These are phyloP conservation scores for Sebastes schlegelii DNA, from an alignment of 2,113 vertebrate genomes.

Conservation along the genomic window DNA sequence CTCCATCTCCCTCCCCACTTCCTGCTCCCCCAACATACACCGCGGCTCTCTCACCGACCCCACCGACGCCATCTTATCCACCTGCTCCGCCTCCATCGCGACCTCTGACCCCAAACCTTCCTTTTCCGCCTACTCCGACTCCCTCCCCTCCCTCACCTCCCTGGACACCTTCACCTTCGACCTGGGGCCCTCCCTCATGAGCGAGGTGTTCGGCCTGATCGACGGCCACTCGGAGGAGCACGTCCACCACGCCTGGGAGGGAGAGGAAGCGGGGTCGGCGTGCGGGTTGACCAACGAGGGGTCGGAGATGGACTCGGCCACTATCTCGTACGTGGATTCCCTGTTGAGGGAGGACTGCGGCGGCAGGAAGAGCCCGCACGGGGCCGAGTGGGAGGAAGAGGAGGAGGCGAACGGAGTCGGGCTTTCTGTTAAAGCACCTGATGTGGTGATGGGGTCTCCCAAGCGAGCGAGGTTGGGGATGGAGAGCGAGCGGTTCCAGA, in stretches of 20 bases:
- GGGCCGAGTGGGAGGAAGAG: constrained; percentile 69
- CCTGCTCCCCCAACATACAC: constrained; percentile 76
- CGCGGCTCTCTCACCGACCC: constrained; percentile 78
- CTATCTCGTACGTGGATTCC: constrained; percentile 81
- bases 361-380: constrained; percentile 69
- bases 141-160: constrained; percentile 89
- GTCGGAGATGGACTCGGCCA: constrained; percentile 77
- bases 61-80: constrained; percentile 71
- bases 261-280: constrained; percentile 67
- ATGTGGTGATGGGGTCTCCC: constrained; percentile 67
- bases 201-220: constrained; percentile 92
- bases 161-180: constrained; percentile 94
- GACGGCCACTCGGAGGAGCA: constrained; percentile 65
- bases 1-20: constrained; percentile 64
- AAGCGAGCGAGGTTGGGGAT: constrained; percentile 53
- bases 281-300: constrained; percentile 64
- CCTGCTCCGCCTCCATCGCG: constrained; percentile 81
- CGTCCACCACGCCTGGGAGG: constrained; percentile 56
- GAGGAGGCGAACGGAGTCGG: constrained; percentile 51
- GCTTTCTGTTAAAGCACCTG: constrained; percentile 65
- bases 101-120: constrained; percentile 71
- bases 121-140: constrained; percentile 64
- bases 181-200: constrained; percentile 96
- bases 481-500: constrained; percentile 79
- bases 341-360: constrained; percentile 79